Conservation (phyloP, 2,113 vertebrate species). For the Hippocampus abdominalis region DNA sequence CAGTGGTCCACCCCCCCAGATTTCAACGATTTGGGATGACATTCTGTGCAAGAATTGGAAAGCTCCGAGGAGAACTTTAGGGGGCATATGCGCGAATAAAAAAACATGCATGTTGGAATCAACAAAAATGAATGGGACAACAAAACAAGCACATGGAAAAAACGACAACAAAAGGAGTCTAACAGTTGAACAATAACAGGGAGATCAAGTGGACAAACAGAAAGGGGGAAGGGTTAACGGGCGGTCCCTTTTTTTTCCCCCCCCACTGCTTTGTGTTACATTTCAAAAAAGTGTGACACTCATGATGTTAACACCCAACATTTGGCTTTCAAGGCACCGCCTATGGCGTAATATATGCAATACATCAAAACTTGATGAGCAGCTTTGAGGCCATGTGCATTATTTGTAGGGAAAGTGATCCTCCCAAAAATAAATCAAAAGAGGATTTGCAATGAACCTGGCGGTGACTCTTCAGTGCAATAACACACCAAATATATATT, state of each 20-base stretch:
- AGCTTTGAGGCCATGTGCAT: background rate
- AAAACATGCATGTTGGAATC: slow-evolving; percentile 5
- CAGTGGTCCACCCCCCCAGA: background rate
- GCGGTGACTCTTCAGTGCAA: background rate
- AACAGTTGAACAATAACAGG: background rate
- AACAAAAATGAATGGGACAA: background rate
- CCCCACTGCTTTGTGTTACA: background rate
- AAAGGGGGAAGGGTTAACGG: background rate
- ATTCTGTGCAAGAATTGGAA: background rate
- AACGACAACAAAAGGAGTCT: background rate
- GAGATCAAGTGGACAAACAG: background rate
- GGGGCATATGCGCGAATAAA: background rate
- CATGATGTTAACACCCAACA: background rate
- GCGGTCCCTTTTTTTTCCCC: background rate
- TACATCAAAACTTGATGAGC: background rate
- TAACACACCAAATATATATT: slow-evolving; percentile 8
- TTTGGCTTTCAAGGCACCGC: background rate
- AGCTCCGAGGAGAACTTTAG: background rate
- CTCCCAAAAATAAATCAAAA: slow-evolving; percentile 9
- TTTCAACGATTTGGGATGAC: background rate
- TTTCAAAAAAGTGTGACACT: background rate
- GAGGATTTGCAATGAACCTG: background rate
- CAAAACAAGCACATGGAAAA: slow-evolving; percentile 1
- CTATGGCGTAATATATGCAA: background rate
- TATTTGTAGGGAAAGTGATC: background rate